Evolutionary conservation across 1,140 invertebrate species (phyloP), one percentile per base, ranked within the genome.

Genomic region (Drosophila nigrodunni): DNA sequence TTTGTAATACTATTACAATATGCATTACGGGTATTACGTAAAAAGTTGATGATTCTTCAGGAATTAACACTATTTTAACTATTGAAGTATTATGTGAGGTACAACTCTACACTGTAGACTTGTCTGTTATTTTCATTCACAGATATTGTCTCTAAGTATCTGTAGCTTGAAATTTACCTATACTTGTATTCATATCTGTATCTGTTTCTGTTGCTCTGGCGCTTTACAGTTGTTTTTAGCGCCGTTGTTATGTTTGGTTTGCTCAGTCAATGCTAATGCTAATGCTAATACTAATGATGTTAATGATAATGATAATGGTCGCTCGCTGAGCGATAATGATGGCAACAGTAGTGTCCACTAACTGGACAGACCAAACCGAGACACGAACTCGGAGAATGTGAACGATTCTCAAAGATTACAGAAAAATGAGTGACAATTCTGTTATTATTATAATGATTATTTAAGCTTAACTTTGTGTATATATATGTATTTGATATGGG

Each of bases 351-450:
- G 55, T 73, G 70, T 68, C 70, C 73, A 72, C 18, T 70, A 52
- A 75, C 86, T 87, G 82, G 66, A 76, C 67, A 59, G 58, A 43
- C 37, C 18, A 37, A 18, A 18, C 41, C 6, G n/a, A 43, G 41
- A 13, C 5, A 13, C 37, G 18, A 43, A 46, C 62, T 15, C 13
- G 7, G 39, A 67, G 78, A 83, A 71, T 68, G 62, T 5, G 35
- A 25, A 6, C 6, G 30, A 25, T 10, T 35, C 57, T 49, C 11
- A 13, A 5, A 6, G 41, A 43, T 43, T 13, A n/a, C 41, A 43
- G 37, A 18, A 60, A 85, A 85, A 78, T 78, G 59, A 80, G 65
- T 74, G 65, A 82, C 76, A 62, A 66, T 72, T 77, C 67, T 43
- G 7, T 41, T 50, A 64, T 61, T 55, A 58, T 35, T 41, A 44